A percentile compares a stretch with the other conserved stretches of the same genome.
Conservation (phyloP, 2,888 invertebrate genomes). For the Tetragonisca angustula region DNA sequence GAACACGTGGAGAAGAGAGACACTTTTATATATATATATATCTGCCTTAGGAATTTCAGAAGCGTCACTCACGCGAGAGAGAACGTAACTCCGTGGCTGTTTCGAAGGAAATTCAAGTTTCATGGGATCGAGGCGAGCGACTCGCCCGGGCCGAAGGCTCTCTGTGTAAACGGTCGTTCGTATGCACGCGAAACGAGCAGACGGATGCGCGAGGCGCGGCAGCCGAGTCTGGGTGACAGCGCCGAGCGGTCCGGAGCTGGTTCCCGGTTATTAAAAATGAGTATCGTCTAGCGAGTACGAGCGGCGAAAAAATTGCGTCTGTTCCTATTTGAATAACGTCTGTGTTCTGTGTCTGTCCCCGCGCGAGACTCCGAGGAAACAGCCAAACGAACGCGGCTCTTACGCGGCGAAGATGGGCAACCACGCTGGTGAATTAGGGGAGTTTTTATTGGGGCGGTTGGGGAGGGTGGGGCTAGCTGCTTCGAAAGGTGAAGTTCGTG, state of each 20-base stretch:
- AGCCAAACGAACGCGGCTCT: background rate
- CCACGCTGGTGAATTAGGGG: background rate
- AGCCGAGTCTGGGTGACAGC: background rate
- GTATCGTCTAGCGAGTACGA: slow-evolving; percentile 44
- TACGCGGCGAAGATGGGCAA: background rate
- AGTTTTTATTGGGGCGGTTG: no score
- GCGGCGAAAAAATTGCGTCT: slow-evolving; percentile 57
- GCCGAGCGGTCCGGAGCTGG: background rate
- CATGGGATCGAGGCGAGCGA: slow-evolving; percentile 68
- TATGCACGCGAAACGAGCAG: slow-evolving; percentile 65
- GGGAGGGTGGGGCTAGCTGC: no score
- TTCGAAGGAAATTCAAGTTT: slow-evolving; percentile 79
- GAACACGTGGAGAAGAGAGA: slow-evolving; percentile 42
- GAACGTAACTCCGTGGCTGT: slow-evolving; percentile 71
- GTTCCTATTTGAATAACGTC: slow-evolving; percentile 62
- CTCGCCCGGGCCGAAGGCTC: slow-evolving; percentile 2
- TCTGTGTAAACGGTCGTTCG: slow-evolving; percentile 69
- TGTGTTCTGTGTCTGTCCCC: background rate
- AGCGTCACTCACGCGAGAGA: slow-evolving; percentile 72
- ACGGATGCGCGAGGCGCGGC: slow-evolving; percentile 39
- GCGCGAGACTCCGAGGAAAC: slow-evolving; percentile 18
- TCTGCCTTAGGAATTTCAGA: slow-evolving; percentile 81
- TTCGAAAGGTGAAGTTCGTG: no score
- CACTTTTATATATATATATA: slow-evolving; percentile 7
- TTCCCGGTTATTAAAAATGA: slow-evolving; percentile 69